These are phyloP conservation scores for Leptinotarsa undecemlineata DNA, from an alignment of 1,140 invertebrate species.

Conservation along the genomic window DNA sequence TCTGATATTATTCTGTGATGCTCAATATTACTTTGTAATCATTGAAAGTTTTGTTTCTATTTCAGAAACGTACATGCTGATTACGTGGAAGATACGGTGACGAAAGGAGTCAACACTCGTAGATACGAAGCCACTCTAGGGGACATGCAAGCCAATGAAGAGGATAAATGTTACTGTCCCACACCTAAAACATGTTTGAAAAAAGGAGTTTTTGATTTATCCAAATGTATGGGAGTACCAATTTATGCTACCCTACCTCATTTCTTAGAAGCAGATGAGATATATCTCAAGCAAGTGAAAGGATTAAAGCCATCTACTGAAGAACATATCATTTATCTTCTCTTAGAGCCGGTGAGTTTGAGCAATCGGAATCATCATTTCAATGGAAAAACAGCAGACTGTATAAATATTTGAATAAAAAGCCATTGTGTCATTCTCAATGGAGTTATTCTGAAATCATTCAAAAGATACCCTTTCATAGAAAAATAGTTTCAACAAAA, in stretches of 20 bases:
- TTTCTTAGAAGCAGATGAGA: conserved; percentile 72
- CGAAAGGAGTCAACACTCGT: conserved; percentile 35
- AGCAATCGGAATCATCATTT: neutral
- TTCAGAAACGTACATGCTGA: conserved; percentile 30
- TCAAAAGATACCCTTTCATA: too few species aligned
- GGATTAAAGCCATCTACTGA: conserved; percentile 72
- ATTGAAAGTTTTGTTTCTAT: neutral
- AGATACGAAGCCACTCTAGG: conserved; percentile 55
- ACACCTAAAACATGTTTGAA: conserved; percentile 63
- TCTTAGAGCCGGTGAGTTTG: conserved; percentile 74
- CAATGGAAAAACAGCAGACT: neutral
- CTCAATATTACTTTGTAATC: too few species aligned
- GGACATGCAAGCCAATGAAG: conserved; percentile 65
- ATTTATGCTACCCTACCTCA: conserved; percentile 77
- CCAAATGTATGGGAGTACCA: conserved; percentile 68
- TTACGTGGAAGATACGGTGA: conserved; percentile 28
- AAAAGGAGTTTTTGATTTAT: conserved; percentile 71
- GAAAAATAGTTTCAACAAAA: too few species aligned
- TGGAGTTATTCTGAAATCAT: too few species aligned
- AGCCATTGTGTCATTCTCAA: too few species aligned
- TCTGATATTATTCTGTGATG: too few species aligned
- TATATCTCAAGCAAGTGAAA: conserved; percentile 64
- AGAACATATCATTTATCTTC: conserved; percentile 71
- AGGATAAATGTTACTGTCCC: conserved; percentile 74
- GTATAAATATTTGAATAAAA: neutral